Conservation (phyloP, 2,888 invertebrate species). For the Carpatolechia fugitivella region DNA sequence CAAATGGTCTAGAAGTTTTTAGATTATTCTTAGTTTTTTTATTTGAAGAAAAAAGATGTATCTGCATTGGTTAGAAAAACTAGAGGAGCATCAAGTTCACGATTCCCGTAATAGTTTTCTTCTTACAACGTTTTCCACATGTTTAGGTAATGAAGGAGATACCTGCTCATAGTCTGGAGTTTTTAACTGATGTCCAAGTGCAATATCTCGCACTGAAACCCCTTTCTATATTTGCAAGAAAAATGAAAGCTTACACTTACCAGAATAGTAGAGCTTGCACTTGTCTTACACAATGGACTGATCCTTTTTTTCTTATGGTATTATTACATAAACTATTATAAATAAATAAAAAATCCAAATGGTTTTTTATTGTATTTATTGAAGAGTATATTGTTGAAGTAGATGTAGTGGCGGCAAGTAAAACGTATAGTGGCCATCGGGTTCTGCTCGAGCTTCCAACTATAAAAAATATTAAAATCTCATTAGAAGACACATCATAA, state of each 20-base stretch:
- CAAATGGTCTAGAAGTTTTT: too few relatives aligned
- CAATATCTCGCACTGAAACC: conserved; percentile 47
- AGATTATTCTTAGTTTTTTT: too few relatives aligned
- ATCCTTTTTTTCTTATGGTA: not conserved
- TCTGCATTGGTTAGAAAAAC: too few relatives aligned
- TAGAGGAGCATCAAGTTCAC: too few relatives aligned
- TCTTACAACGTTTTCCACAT: too few relatives aligned
- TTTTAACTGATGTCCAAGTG: conserved; percentile 52
- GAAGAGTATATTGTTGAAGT: conserved; percentile 5
- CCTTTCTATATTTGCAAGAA: conserved; percentile 52
- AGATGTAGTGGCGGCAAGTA: conserved; percentile 52
- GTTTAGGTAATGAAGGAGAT: conserved; percentile 63
- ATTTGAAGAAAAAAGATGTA: too few relatives aligned
- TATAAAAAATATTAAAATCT: conserved; percentile 40
- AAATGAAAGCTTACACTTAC: conserved; percentile 37
- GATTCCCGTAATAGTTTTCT: too few relatives aligned
- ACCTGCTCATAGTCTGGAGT: conserved; percentile 40
- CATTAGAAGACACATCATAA: too few relatives aligned
- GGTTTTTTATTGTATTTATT: not conserved
- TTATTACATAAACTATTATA: not conserved
- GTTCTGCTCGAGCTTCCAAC: conserved; percentile 51
- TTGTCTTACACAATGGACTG: not conserved
- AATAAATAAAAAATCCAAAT: not conserved
- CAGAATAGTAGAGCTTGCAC: too few relatives aligned
- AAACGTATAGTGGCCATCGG: conserved; percentile 53